phyloP scores from a whole-genome alignment of 1,140 invertebrate species.

The Apis dorsata region DNA sequence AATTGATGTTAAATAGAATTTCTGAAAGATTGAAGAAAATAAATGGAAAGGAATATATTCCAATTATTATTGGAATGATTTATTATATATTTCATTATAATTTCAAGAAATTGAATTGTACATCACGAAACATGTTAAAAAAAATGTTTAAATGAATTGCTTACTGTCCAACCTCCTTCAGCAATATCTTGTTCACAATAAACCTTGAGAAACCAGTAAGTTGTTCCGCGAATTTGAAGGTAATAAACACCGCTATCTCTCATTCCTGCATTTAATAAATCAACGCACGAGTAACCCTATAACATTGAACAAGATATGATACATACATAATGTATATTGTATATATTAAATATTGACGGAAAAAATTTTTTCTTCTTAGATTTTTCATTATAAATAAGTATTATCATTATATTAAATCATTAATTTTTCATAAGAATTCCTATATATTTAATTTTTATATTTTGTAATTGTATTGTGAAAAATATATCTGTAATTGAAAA shows the following conservation, averaged over 20 bases:
- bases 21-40: not conserved
- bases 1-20: no score
- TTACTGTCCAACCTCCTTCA: slow-evolving; percentile 97
- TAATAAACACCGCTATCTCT: slow-evolving; percentile 93
- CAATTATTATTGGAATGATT: no score
- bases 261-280: slow-evolving; percentile 91
- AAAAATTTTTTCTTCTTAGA: not conserved
- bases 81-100: no score
- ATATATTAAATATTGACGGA: not conserved
- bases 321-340: not conserved
- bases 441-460: not conserved
- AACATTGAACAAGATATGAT: slow-evolving; percentile 61
- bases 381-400: not conserved
- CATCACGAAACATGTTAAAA: no score
- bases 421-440: not conserved
- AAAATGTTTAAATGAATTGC: slow-evolving; percentile 41
- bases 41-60: no score
- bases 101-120: no score
- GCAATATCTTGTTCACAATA: slow-evolving; percentile 94
- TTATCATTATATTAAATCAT: not conserved
- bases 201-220: slow-evolving; percentile 95
- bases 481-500: no score
- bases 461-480: not conserved
- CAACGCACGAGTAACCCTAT: slow-evolving; percentile 92
- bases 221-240: slow-evolving; percentile 92